Evolutionary conservation across 1,140 invertebrate species (phyloP).

Genomic region (Himalopsyche phryganea): DNA sequence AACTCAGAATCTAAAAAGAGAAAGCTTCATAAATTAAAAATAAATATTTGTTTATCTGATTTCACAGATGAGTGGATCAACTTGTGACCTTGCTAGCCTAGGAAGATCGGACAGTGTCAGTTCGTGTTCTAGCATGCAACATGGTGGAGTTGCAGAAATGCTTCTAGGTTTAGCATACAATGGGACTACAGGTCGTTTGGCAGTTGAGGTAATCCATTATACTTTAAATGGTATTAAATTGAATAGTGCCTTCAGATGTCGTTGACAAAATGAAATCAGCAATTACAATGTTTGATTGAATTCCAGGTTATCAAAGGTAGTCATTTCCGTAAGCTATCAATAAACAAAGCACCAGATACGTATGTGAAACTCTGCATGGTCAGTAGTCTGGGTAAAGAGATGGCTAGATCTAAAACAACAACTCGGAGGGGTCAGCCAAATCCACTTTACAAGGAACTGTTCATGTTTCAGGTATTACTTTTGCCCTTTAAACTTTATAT

Average conservation of each 20-base stretch:
- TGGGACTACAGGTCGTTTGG: conserved; percentile 85
- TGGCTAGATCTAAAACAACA: conserved; percentile 87
- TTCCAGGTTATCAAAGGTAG: conserved; percentile 77
- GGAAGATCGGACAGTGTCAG: conserved; percentile 88
- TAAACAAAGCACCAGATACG: conserved; percentile 82
- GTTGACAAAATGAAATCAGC: no score
- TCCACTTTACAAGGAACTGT: conserved; percentile 93
- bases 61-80: conserved; percentile 44
- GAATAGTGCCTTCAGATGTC: no score
- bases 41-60: conserved; percentile 8
- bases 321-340: conserved; percentile 76
- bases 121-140: conserved; percentile 85
- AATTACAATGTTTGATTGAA: no score
- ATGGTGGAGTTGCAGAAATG: conserved; percentile 86
- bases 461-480: conserved; percentile 89
- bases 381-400: conserved; percentile 88
- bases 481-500: no score
- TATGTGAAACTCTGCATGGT: conserved; percentile 90
- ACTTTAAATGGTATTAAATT: no score
- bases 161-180: conserved; percentile 88
- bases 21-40: background rate
- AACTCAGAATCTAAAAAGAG: no score
- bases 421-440: conserved; percentile 88
- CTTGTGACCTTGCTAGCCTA: conserved; percentile 69
- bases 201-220: conserved; percentile 86